Base-by-base conservation (phyloP, 2,797 vertebrate species). In the Pangasius sanitwongsei region DNA sequence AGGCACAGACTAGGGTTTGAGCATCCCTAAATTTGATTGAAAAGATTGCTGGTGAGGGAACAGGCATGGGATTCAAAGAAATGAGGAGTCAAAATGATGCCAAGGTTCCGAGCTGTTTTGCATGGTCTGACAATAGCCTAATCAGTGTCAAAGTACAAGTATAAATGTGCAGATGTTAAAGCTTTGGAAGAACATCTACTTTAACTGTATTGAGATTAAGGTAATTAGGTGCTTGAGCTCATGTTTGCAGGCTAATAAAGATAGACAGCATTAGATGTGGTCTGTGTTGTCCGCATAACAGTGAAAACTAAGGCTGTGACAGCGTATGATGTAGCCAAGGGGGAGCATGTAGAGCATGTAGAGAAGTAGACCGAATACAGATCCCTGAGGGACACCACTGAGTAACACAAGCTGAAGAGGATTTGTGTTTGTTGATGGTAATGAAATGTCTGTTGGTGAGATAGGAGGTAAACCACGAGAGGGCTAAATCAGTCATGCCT, bases 381-480 rank as follows among this genome's bases (percentile, higher is more conserved):
- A 69, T 69, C 83, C 44, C 83, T 53, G 83, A 84, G 83, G 44
- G 63, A 84, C 44, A 5, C 82, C 11, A 18, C 82, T 16, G 63
- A 41, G 20, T 59, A 37, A 25, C 18, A 61, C 5, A 15, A 63
- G 34, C 37, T 63, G 57, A 83, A 15, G 23, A 82, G 57, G 81
- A 34, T 67, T 15, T 84, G 28, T 69, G 83, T 84, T 50, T 84
- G 61, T 50, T 67, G 61, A 48, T 50, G 82, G 9, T 67, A 31
- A 67, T 84, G 41, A 84, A 67, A 84, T 67, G 82, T 31, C 82
- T 84, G 61, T 67, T 31, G 44, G 16, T n/a, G 61, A 31, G 61
- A 31, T 31, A 20, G 28, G 16, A 84, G 15, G 57, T 13, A 83
- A 83, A 28, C 23, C 57, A 44, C 5, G 25, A 9, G 37, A 50